Evolutionary conservation across 2,113 vertebrate species (phyloP).

Genomic region (Petroica traversi): DNA sequence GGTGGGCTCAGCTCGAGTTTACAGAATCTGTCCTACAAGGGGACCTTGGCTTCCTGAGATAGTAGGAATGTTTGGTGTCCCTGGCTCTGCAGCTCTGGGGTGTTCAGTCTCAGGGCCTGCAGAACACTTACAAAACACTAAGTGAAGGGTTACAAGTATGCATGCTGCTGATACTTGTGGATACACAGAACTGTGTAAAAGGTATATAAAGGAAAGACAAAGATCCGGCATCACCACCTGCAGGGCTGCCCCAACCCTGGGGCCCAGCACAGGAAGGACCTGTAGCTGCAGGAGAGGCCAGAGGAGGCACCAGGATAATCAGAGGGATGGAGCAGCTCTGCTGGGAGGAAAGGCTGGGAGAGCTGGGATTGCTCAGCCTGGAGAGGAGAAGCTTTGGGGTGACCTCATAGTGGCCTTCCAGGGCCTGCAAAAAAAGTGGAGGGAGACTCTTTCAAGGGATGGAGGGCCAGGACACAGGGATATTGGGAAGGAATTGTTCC

Average conservation of each 20-base stretch:
- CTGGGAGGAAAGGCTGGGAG: background rate
- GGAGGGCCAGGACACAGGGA: background rate
- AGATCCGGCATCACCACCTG: too few species aligned
- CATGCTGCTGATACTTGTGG: too few species aligned
- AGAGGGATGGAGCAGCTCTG: background rate
- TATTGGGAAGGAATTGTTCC: background rate
- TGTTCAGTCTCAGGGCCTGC: too few species aligned
- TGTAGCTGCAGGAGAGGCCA: background rate
- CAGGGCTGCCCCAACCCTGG: background rate
- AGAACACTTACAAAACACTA: too few species aligned
- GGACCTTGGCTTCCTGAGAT: too few species aligned
- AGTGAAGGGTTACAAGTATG: too few species aligned
- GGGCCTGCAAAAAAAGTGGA: fast-evolving
- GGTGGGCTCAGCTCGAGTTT: too few species aligned
- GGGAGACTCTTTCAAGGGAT: fast-evolving
- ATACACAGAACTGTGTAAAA: too few species aligned
- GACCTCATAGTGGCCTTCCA: fast-evolving
- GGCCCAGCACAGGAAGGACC: background rate
- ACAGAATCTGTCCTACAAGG: too few species aligned
- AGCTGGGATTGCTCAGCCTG: background rate
- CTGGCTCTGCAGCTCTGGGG: too few species aligned
- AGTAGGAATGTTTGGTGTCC: too few species aligned
- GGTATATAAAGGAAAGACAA: too few species aligned
- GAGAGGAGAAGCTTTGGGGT: background rate
- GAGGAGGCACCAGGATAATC: background rate